Base-by-base conservation (phyloP, 2,888 invertebrate species). In the Lottia gigantea region DNA sequence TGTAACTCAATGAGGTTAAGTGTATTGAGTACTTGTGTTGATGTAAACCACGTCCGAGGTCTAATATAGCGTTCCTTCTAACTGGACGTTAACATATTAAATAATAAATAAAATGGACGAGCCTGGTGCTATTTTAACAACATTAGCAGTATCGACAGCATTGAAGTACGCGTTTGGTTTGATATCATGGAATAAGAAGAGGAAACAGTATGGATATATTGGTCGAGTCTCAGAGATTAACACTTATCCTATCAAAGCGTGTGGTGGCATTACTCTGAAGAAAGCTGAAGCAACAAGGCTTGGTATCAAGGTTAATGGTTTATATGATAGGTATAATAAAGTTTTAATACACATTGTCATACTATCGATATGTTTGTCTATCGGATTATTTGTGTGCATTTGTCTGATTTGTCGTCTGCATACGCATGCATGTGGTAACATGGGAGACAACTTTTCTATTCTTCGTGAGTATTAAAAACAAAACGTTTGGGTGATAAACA, bases 181-280 rank as follows among this genome's bases (percentile, higher is more conserved):
- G 25, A 19, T 70, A 16, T 64, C 67, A 4, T 68, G 75, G 64
- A 49, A 71, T 46, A 73, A 71, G 19, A 71, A 74, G 26, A 62
- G 72, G 11, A 66, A 73, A 12, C 64, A 66, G 16, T 78, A 76
- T 63, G 77, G 79, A 66, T 46, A 68, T 23, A 82, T 85, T 8
- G 85, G 85, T 3, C 71, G 72, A 11, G 79, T 85, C 26, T 68
- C 80, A 1, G 76, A 74, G n/a, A 70, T 85, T 6, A 73, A 75
- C 61, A 66, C 76, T 46, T 84, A 82, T 74, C 85, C 85, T 11
- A 75, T 84, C 19, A 85, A 85, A 67, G 84, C 85, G 0, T 82
- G 83, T 67, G 68, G 74, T 3, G 80, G 81, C 16, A 67, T 83
- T 0, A 61, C 73, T 7, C 68, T 78, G 2, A 46, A 78, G 14